Evolutionary conservation across 2,888 invertebrate genomes (phyloP), one percentile per base, ranked within the genome.

Genomic region (Heliconius charithonia): DNA sequence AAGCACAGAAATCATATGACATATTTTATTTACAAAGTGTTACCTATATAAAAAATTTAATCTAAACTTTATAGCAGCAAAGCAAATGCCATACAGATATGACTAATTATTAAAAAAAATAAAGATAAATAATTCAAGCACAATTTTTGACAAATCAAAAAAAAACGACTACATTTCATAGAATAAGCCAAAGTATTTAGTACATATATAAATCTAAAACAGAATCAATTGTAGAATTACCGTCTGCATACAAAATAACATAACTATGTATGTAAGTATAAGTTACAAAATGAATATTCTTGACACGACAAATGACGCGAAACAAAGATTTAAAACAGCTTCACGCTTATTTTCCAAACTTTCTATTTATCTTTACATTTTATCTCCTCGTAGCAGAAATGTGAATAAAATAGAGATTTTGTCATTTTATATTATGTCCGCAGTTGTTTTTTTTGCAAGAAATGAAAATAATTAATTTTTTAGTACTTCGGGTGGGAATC

Each of bases 291-390:
- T 69, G 25, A 45, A 45, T 69, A 69, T 41, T 69, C 69, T 67
- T 69, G 25, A 69, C 69, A 69, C 69, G 41, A 12, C 25, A 45
- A 41, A 45, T 37, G 66, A 41, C 45, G 41, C 25, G 19, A 37
- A 25, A 25, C 41, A 41, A 3, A 41, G 69, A 69, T 69, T 25
- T 41, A 45, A 19, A 69, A 45, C 41, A 69, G 41, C 41, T 45
- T 69, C 69, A 69, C 69, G 25, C 41, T 41, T 69, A 16, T 41
- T 45, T 45, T 69, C 16, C 16, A 37, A 67, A 25, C 69, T 69
- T 45, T 69, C 69, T 45, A 45, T 9, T 25, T 25, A 69, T 41
- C 16, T 63, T 25, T 45, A 25, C 6, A 51, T 37, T 37, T 37
- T 9, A 37, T 37, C 32, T 37, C 32, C 19, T 22, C 22, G 7